Conservation (phyloP, 2,113 vertebrate genomes). For the Pterocles orientalis region DNA sequence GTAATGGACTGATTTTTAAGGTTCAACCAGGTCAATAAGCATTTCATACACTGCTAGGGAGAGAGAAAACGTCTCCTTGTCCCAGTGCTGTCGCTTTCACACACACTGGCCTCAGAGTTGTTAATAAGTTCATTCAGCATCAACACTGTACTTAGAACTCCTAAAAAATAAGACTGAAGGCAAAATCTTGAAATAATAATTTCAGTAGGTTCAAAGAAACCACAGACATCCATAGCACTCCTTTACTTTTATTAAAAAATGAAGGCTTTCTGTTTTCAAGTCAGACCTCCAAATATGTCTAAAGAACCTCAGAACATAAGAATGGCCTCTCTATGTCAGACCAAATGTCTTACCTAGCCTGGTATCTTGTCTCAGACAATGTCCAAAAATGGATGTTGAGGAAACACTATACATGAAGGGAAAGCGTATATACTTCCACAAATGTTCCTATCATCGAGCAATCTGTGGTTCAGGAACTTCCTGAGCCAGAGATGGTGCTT, state of each 20-base stretch:
- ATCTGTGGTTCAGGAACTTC: neutral
- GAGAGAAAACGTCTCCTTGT: slow-evolving; percentile 34
- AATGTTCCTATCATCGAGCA: neutral
- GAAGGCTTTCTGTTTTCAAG: neutral
- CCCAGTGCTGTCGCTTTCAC: neutral
- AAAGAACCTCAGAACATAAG: neutral
- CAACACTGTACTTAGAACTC: neutral
- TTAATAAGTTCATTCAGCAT: slow-evolving; percentile 23
- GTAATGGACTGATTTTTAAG: slow-evolving; percentile 11
- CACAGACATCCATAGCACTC: neutral
- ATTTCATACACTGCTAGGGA: slow-evolving; percentile 4
- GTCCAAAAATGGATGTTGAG: neutral
- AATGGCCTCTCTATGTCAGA: neutral
- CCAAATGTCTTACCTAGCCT: neutral
- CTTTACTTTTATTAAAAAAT: slow-evolving; percentile 27
- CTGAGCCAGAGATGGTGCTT: neutral
- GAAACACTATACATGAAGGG: neutral
- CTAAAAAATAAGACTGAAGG: slow-evolving; percentile 45
- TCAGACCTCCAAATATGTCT: neutral
- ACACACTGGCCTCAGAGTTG: neutral
- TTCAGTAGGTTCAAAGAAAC: slow-evolving; percentile 41
- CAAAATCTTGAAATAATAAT: slow-evolving; percentile 38
- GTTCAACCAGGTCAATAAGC: slow-evolving; percentile 12
- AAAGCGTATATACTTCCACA: neutral
- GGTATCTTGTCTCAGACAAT: neutral